Conservation (phyloP, 2,797 vertebrate species). For the Philypnodon macrostomus region DNA sequence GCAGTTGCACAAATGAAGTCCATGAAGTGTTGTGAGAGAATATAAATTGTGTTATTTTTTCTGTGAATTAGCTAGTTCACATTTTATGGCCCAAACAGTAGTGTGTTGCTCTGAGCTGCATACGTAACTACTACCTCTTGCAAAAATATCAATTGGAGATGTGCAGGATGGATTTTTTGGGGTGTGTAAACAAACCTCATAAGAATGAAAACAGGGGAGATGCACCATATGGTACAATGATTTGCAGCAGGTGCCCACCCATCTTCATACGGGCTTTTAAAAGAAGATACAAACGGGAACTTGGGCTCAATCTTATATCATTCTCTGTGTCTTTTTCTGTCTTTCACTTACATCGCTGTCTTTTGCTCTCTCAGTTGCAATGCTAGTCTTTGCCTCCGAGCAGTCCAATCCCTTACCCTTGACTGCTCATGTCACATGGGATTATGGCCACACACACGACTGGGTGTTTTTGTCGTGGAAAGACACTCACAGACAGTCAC, state of each 20-base stretch:
- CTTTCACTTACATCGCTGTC: conserved; percentile 18
- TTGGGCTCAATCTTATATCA: conserved; percentile 23
- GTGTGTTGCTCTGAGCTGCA: too few relatives aligned
- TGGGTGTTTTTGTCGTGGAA: conserved; percentile 58
- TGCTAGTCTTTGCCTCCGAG: conserved; percentile 58
- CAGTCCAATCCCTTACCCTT: conserved; percentile 64
- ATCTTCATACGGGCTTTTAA: conserved; percentile 34
- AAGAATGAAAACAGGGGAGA: not conserved
- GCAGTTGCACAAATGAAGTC: too few relatives aligned
- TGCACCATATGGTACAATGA: not conserved
- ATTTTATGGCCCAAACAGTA: too few relatives aligned
- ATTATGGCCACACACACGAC: conserved; percentile 63
- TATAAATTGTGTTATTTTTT: too few relatives aligned
- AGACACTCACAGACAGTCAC: conserved; percentile 42
- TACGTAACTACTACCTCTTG: too few relatives aligned
- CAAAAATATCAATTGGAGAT: too few relatives aligned
- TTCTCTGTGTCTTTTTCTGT: conserved; percentile 33
- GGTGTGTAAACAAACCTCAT: too few relatives aligned
- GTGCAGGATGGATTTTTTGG: too few relatives aligned
- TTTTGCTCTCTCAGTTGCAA: conserved; percentile 26
- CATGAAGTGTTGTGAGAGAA: too few relatives aligned
- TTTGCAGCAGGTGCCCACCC: not conserved
- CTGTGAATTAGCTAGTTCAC: too few relatives aligned
- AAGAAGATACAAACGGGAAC: conserved; percentile 35
- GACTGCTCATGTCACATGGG: conserved; percentile 68